Conservation (phyloP, 2,797 vertebrate species). For the Benthosema pterotum region DNA sequence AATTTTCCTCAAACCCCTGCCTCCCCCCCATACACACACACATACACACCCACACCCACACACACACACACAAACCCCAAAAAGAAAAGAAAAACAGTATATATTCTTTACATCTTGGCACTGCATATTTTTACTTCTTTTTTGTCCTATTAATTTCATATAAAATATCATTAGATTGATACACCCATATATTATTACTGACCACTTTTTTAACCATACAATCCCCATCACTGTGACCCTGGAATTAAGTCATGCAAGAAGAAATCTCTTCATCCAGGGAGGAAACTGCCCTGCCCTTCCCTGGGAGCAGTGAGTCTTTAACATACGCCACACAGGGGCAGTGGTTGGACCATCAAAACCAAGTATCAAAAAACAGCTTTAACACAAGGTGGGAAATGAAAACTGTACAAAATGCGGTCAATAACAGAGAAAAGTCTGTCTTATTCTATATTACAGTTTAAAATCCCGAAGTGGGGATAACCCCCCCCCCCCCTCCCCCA, state of each 20-base stretch:
- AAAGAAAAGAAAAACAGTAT: slow-evolving; percentile 63
- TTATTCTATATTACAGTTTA: slow-evolving; percentile 93
- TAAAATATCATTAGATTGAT: slow-evolving; percentile 92
- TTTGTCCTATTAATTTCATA: slow-evolving; percentile 83
- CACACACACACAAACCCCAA: slow-evolving; percentile 26
- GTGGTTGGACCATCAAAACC: slow-evolving; percentile 87
- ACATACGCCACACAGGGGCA: slow-evolving; percentile 88
- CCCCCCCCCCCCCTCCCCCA: slow-evolving; percentile 63
- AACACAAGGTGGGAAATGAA: slow-evolving; percentile 77
- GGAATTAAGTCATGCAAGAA: slow-evolving; percentile 92
- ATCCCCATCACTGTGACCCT: slow-evolving; percentile 79
- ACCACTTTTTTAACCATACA: slow-evolving; percentile 84
- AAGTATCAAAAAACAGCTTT: slow-evolving; percentile 89
- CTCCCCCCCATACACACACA: too few relatives aligned
- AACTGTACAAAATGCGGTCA: slow-evolving; percentile 93
- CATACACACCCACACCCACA: too few relatives aligned
- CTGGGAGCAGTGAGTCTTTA: slow-evolving; percentile 81
- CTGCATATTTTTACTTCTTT: slow-evolving; percentile 88
- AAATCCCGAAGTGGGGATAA: slow-evolving; percentile 87
- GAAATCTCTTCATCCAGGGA: slow-evolving; percentile 84
- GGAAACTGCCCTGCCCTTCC: slow-evolving; percentile 80
- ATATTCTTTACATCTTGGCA: slow-evolving; percentile 97
- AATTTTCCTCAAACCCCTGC: too few relatives aligned
- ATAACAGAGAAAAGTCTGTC: slow-evolving; percentile 88
- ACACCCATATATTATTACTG: slow-evolving; percentile 88